A percentile compares a stretch with the other conserved stretches of the same genome.
Conservation (phyloP, 2,797 vertebrate species). For the Natrix natrix region DNA sequence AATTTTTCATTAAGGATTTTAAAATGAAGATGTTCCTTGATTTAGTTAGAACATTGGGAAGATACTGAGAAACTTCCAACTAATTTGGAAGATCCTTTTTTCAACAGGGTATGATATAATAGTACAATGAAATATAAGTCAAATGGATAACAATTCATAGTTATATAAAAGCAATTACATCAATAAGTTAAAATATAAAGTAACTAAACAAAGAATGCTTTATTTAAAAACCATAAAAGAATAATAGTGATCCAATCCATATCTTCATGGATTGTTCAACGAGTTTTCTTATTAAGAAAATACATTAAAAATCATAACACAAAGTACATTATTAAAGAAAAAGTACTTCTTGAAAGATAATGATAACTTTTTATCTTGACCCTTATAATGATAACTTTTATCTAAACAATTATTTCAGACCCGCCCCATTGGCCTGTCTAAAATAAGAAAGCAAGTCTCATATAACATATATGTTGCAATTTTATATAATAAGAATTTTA, state of each 20-base stretch:
- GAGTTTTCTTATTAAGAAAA: background rate
- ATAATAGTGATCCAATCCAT: background rate
- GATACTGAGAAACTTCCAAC: no score
- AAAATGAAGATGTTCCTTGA: no score
- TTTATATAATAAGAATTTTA: background rate
- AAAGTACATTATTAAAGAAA: background rate
- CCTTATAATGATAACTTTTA: background rate
- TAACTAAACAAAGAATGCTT: constrained; percentile 23
- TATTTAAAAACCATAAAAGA: constrained; percentile 7
- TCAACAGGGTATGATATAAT: no score
- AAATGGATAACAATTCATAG: no score
- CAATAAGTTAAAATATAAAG: no score
- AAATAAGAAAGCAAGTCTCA: background rate
- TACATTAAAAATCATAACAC: background rate
- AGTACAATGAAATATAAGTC: no score
- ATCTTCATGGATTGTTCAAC: background rate
- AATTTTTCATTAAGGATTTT: no score
- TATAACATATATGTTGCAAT: background rate
- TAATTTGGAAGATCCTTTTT: no score
- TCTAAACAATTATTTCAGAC: background rate
- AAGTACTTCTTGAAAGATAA: background rate
- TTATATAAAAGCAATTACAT: no score
- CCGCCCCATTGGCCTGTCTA: background rate
- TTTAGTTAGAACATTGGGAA: no score
- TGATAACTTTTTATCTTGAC: background rate